A percentile compares a stretch with the other conserved stretches of the same genome.
Evolutionary conservation across 2,113 vertebrate species (phyloP).

Genomic region (Brachyistius frenatus): DNA sequence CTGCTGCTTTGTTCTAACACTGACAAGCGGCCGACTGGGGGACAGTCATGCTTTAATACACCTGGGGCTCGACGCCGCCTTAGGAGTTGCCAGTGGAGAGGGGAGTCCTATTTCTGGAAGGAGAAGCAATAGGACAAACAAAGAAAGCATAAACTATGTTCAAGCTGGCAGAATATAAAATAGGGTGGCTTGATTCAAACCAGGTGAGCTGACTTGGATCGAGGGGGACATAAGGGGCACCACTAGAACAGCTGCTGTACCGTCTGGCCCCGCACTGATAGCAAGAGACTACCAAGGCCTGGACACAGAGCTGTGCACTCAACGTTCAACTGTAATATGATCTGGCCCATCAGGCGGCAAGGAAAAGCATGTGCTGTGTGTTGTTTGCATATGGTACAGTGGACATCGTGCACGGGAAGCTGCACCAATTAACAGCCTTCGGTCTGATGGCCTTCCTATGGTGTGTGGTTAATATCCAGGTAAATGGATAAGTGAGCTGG

Average conservation of each 20-base stretch:
- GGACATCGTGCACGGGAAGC: conserved; percentile 10
- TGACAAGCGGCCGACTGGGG: conserved; percentile 65
- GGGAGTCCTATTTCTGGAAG: conserved; percentile 43
- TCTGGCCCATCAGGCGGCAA: conserved; percentile 51
- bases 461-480: conserved; percentile 27
- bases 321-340: conserved; percentile 63
- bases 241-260: conserved; percentile 66
- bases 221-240: conserved; percentile 64
- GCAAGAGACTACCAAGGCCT: conserved; percentile 48
- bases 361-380: conserved; percentile 64
- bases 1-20: conserved; percentile 73
- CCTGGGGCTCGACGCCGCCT: conserved; percentile 58
- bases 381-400: conserved; percentile 60
- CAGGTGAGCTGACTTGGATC: conserved; percentile 71
- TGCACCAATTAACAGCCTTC: conserved; percentile 36
- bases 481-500: conserved; percentile 13
- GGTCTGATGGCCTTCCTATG: conserved; percentile 22
- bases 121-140: conserved; percentile 55
- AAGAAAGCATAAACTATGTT: conserved; percentile 62
- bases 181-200: conserved; percentile 56
- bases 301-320: conserved; percentile 30
- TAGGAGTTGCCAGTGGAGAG: conserved; percentile 54
- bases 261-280: conserved; percentile 70
- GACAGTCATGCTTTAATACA: conserved; percentile 67
- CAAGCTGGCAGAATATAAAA: conserved; percentile 49